Percentiles rank a stretch among this genome's conserved stretches.
Evolutionary conservation across 2,888 invertebrate genomes (phyloP).

Genomic region (Clanis bilineata): DNA sequence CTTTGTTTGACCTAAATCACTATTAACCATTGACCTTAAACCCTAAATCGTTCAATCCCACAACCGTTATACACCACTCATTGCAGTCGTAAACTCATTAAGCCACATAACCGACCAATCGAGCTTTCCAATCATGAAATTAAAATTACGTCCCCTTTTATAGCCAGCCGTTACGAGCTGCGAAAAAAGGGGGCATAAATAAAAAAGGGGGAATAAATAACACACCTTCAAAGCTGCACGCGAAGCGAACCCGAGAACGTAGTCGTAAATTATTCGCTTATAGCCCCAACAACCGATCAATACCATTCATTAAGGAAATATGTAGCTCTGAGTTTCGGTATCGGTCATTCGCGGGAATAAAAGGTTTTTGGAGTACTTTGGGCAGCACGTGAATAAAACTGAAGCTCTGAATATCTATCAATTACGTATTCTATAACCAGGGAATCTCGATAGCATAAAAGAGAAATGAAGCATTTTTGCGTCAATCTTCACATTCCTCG

Average conservation of each 20-base stretch:
- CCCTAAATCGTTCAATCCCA: conserved; percentile 48
- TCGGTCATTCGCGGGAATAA: conserved; percentile 55
- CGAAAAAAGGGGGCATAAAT: conserved; percentile 82
- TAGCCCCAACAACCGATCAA: conserved; percentile 67
- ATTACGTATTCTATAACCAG: too few species aligned
- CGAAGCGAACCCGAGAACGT: conserved; percentile 61
- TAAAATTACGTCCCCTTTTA: conserved; percentile 81
- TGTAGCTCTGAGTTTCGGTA: conserved; percentile 58
- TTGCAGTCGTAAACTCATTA: conserved; percentile 78
- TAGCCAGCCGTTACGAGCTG: conserved; percentile 79
- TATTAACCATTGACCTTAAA: conserved; percentile 20
- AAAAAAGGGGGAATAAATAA: conserved; percentile 81
- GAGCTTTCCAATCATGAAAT: conserved; percentile 82
- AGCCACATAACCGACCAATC: conserved; percentile 78
- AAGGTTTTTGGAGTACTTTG: conserved; percentile 33
- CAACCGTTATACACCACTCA: conserved; percentile 69
- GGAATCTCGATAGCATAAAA: too few species aligned
- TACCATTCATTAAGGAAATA: conserved; percentile 78
- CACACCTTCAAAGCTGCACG: conserved; percentile 77
- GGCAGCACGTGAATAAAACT: neutral
- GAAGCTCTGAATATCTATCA: neutral
- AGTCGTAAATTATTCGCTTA: conserved; percentile 77
- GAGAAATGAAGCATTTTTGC: too few species aligned
- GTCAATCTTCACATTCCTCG: too few species aligned
- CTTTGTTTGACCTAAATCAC: conserved; percentile 14